Evolutionary conservation across 2,797 vertebrate genomes (phyloP).

Genomic region (Leontopithecus rosalia): DNA sequence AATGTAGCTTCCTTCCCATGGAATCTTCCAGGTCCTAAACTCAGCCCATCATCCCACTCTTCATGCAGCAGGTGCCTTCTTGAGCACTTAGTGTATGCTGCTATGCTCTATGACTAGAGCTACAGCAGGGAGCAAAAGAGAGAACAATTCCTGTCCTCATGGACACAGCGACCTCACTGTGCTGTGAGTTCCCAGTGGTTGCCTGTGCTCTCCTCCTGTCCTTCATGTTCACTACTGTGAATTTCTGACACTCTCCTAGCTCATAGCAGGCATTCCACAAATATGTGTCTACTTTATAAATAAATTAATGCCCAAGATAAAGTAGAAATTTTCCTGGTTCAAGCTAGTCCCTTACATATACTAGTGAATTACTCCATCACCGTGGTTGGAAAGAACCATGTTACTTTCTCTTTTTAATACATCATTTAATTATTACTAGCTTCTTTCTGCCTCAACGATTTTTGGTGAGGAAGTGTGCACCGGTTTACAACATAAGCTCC

Average conservation of each 20-base stretch:
- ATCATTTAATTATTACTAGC: not conserved
- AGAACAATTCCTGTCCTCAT: not conserved
- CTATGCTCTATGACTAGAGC: not conserved
- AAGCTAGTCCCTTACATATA: not conserved
- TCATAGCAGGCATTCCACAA: not conserved
- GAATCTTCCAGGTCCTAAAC: not conserved
- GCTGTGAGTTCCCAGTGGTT: not conserved
- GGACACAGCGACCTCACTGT: not conserved
- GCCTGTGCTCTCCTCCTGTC: not conserved
- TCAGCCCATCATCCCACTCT: not conserved
- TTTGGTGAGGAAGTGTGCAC: not conserved
- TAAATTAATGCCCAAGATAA: not conserved
- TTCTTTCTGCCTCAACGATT: not conserved
- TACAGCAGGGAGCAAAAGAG: not conserved
- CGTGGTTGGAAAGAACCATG: not conserved
- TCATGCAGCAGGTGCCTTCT: not conserved
- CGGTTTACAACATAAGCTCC: not conserved
- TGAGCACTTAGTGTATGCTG: not conserved
- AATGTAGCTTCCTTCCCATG: not conserved
- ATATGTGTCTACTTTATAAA: not conserved
- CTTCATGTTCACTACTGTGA: not conserved
- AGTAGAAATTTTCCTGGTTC: not conserved
- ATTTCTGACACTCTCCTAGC: not conserved
- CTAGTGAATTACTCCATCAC: not conserved
- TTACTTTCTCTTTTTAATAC: constrained; percentile 9